Evolutionary conservation across 2,888 invertebrate species (phyloP), one percentile per base, ranked within the genome.

Genomic region (Brachynemurus nebulosus): DNA sequence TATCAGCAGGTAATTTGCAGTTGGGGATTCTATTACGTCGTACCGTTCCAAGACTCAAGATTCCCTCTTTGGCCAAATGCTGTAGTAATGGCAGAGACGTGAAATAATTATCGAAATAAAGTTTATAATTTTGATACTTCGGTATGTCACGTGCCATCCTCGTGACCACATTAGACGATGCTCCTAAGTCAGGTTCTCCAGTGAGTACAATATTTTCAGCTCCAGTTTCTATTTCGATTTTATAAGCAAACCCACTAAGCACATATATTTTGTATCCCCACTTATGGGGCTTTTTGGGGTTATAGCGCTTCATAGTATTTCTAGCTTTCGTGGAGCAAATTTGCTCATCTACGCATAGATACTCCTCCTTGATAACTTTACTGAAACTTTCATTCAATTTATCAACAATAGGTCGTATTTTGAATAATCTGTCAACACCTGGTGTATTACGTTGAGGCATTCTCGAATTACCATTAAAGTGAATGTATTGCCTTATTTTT

Each of bases 41-140:
- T 12, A 57, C 52, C 21, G 60, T 61, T 16, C 58, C 58, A 23
- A 60, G 27, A 19, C 47, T 42, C 25, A 49, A 44, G 34, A 60
- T 59, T 25, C 57, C 58, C 45, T 51, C 42, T 42, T 53, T 46
- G n/a, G 53, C 46, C 37, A 59, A 42, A 43, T 52, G 51, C 9
- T 40, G 47, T 12, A 57, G 18, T 11, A 60, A 47, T 34, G 47
- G 50, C 23, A 57, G 6, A 18, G 53, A 52, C 12, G 55, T 55
- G 40, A 54, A 60, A 45, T 54, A 58, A 48, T 58, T 59, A 44
- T 60, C 57, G 48, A 55, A 59, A 49, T 56, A 61, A 11, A 62
- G 14, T 48, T 48, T 42, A 45, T 57, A 55, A 48, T 59, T 57
- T 45, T 51, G 46, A 38, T 54, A 51, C 47, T 40, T 46, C 30